phyloP scores from a whole-genome alignment of 2,888 invertebrate genomes.

The Rhagonycha fulva region DNA sequence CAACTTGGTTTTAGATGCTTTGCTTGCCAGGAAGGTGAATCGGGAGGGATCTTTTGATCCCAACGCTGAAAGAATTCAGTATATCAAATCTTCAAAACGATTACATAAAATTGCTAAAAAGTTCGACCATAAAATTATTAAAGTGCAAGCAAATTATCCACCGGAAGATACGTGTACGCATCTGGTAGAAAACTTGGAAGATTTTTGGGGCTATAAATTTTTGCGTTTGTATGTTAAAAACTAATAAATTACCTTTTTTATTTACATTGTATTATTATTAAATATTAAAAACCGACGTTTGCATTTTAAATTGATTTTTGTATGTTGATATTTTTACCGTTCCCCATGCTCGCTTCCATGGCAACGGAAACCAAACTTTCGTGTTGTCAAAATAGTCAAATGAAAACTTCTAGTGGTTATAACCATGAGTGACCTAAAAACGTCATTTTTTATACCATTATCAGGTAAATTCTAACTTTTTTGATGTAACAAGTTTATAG shows the following conservation, averaged over 20 bases:
- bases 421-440: conserved; percentile 33
- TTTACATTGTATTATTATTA: not conserved
- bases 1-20: conserved; percentile 30
- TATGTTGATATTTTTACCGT: not conserved
- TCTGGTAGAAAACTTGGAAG: conserved; percentile 35
- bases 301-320: not conserved
- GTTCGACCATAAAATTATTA: conserved; percentile 22
- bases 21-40: conserved; percentile 19
- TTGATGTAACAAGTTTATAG: not conserved
- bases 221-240: conserved; percentile 34
- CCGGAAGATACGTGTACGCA: conserved; percentile 33
- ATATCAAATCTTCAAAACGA: conserved; percentile 11
- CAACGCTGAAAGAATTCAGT: conserved; percentile 15
- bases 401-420: not conserved
- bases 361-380: not conserved
- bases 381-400: not conserved
- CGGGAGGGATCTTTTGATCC: conserved; percentile 11
- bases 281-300: not conserved
- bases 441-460: conserved; percentile 42
- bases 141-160: conserved; percentile 33
- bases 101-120: conserved; percentile 10
- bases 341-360: not conserved
- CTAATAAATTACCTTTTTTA: conserved; percentile 5
- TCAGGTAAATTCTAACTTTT: conserved; percentile 38
- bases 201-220: conserved; percentile 39